Conservation (phyloP, 2,888 invertebrate species). For the Barypeithes pellucidus region DNA sequence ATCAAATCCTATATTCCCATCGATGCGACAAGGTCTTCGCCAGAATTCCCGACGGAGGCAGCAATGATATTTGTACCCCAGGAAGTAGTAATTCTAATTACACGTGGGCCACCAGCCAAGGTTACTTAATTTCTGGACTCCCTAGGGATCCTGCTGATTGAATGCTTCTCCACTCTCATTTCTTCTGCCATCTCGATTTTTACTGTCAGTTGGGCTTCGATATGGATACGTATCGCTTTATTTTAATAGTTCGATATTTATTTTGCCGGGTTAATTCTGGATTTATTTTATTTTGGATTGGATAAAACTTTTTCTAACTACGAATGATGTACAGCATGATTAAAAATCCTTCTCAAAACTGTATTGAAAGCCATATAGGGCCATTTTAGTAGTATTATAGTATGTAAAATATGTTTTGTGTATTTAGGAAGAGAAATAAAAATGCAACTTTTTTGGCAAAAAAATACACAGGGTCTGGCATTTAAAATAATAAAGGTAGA, state of each 20-base stretch:
- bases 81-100: slow-evolving; percentile 54
- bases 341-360: too few relatives aligned
- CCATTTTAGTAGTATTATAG: too few relatives aligned
- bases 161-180: slow-evolving; percentile 51
- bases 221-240: slow-evolving; percentile 40
- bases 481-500: too few relatives aligned
- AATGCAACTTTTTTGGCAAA: too few relatives aligned
- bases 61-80: slow-evolving; percentile 51
- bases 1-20: slow-evolving; percentile 2
- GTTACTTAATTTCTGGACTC: slow-evolving; percentile 53
- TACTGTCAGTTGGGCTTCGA: slow-evolving; percentile 25
- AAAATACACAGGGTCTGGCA: too few relatives aligned
- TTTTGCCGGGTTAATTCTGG: neutral
- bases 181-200: slow-evolving; percentile 49
- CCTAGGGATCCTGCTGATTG: slow-evolving; percentile 50
- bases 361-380: too few relatives aligned
- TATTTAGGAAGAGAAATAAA: too few relatives aligned
- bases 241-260: slow-evolving; percentile 31
- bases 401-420: too few relatives aligned
- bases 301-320: too few relatives aligned
- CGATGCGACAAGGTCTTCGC: slow-evolving; percentile 38
- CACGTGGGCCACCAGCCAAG: slow-evolving; percentile 49
- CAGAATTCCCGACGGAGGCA: slow-evolving; percentile 32
- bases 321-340: too few relatives aligned
- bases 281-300: neutral